These are phyloP conservation scores for Drosophila subobscura DNA, from an alignment of 1,140 invertebrate species.

Conservation along the genomic window DNA sequence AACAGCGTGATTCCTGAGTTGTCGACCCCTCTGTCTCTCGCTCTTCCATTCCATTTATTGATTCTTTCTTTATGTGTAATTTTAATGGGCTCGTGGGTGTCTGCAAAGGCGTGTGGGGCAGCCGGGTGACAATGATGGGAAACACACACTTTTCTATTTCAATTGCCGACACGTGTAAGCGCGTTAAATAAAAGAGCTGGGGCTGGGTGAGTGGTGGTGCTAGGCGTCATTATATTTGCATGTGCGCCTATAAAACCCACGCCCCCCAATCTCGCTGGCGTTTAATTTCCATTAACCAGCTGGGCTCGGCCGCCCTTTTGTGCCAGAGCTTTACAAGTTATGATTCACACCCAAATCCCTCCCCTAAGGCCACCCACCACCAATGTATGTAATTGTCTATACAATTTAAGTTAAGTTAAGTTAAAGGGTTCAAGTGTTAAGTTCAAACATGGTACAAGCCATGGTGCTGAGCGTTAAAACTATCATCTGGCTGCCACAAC, in stretches of 20 bases:
- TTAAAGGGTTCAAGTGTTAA: no score
- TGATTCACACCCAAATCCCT: no score
- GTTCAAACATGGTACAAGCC: no score
- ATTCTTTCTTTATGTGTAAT: conserved; percentile 40
- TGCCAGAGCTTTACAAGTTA: no score
- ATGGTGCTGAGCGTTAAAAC: no score
- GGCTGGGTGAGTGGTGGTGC: conserved; percentile 13
- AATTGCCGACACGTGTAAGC: conserved; percentile 73
- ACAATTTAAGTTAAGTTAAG: no score
- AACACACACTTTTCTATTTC: conserved; percentile 58
- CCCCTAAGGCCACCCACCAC: no score
- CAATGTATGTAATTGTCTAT: no score
- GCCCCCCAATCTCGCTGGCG: no score
- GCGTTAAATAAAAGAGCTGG: conserved; percentile 42
- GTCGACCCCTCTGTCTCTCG: neutral
- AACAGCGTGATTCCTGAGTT: conserved; percentile 53
- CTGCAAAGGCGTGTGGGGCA: conserved; percentile 9
- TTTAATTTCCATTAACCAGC: no score
- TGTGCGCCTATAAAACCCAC: conserved; percentile 1
- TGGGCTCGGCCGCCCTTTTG: conserved; percentile 12
- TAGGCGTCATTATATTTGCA: conserved; percentile 22
- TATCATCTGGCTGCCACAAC: no score
- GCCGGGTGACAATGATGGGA: neutral
- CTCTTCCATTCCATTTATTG: neutral
- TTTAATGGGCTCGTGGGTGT: conserved; percentile 75